Evolutionary conservation across 2,888 invertebrate genomes (phyloP), one percentile per base, ranked within the genome.

Genomic region (Heterodera filipjevi): DNA sequence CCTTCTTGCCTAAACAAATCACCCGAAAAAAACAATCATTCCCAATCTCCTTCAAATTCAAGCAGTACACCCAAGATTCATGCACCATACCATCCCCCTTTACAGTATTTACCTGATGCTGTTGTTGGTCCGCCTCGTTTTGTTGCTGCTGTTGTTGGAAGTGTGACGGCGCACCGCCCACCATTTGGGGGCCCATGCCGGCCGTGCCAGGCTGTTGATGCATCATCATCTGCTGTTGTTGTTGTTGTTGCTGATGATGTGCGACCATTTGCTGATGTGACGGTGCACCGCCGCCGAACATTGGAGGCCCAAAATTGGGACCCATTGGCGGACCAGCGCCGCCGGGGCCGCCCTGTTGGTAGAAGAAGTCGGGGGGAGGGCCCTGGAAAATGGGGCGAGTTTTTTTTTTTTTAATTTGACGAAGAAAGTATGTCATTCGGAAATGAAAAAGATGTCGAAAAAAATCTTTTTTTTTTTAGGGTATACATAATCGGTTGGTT

Each of bases 341-440:
- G 2, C 68, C 68, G 46, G 68, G 77, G 14, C 39, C 68, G 59
- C 70, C 77, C 33, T 79, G 79, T 22, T 79, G 79, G 53, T 79
- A 79, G 35, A 79, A 77, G 44, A 35, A 79, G 2, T 79, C 79
- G 44, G 77, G 71, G 0, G 71, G 79, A 46, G 79, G 77, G 1
- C 77, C 79, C 75, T 75, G n/a, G 22, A 27, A 46, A 35, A 39
- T n/a, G n/a, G n/a, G n/a, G n/a, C n/a, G n/a, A n/a, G n/a, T n/a
- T n/a, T n/a, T n/a, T n/a, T n/a, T n/a, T n/a, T n/a, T n/a, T n/a
- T n/a, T n/a, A n/a, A n/a, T n/a, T n/a, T n/a, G n/a, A n/a, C n/a
- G n/a, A n/a, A n/a, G n/a, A n/a, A n/a, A n/a, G n/a, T n/a, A n/a
- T n/a, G n/a, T n/a, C n/a, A n/a, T n/a, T n/a, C n/a, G n/a, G n/a